phyloP scores from a whole-genome alignment of 2,113 vertebrate species.

The Cnemophilus loriae region DNA sequence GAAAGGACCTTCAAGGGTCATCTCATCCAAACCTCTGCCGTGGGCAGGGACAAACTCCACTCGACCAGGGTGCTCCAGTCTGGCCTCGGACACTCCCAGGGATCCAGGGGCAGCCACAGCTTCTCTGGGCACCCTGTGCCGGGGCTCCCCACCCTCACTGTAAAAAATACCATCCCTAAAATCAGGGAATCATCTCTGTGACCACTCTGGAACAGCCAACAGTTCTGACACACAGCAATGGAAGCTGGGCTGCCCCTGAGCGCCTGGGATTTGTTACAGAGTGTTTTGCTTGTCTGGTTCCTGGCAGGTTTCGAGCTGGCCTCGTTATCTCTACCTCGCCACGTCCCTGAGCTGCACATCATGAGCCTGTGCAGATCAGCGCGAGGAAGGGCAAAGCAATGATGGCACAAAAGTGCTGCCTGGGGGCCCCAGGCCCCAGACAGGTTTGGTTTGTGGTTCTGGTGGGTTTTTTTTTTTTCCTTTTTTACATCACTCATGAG shows the following conservation, averaged over 20 bases:
- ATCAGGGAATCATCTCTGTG: background rate
- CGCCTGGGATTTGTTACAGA: background rate
- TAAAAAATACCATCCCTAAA: background rate
- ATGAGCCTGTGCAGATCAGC: background rate
- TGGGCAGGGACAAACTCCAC: background rate
- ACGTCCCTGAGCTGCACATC: background rate
- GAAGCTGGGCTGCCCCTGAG: background rate
- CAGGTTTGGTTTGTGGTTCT: background rate
- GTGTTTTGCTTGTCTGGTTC: background rate
- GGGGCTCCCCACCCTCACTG: accelerated
- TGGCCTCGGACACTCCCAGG: background rate
- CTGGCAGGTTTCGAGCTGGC: background rate
- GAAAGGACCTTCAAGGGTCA: background rate
- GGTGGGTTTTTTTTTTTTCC: accelerated
- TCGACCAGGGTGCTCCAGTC: background rate
- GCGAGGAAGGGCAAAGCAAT: background rate
- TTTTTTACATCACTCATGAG: background rate
- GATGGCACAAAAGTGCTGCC: background rate
- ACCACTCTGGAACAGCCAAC: background rate
- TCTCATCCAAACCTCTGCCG: background rate
- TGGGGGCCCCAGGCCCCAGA: background rate
- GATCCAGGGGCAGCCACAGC: background rate
- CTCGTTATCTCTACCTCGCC: background rate
- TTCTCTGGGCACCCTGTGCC: background rate
- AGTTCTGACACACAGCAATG: background rate